phyloP scores from a whole-genome alignment of 1,140 invertebrate genomes.

The Calycopis cecrops region DNA sequence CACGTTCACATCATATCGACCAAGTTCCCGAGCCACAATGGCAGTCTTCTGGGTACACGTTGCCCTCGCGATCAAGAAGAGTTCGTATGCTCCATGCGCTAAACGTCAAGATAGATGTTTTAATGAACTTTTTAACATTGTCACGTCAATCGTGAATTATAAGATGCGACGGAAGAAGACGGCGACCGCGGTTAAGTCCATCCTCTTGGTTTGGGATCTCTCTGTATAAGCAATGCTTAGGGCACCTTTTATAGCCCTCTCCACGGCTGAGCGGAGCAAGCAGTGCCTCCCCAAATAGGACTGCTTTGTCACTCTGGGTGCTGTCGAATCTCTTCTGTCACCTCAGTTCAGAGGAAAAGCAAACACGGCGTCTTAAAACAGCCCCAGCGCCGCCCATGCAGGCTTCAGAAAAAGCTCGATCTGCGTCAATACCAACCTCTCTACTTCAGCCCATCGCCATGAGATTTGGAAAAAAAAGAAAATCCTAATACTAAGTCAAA shows the following conservation, averaged over 20 bases:
- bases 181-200: conserved; percentile 26
- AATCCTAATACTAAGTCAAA: no score
- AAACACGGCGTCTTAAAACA: conserved; percentile 19
- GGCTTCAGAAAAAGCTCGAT: conserved; percentile 28
- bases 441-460: no score
- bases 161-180: conserved; percentile 22
- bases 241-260: conserved; percentile 38
- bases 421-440: conserved; percentile 29
- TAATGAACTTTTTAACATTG: conserved; percentile 19
- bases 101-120: conserved; percentile 22
- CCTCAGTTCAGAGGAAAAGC: conserved; percentile 20
- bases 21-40: conserved; percentile 30
- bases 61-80: conserved; percentile 29
- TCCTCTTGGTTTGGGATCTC: conserved; percentile 8
- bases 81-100: conserved; percentile 33
- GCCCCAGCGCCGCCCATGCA: conserved; percentile 24
- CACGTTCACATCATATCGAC: conserved; percentile 26
- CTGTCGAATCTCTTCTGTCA: conserved; percentile 26
- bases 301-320: conserved; percentile 30
- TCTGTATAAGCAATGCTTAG: conserved; percentile 29
- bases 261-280: conserved; percentile 27
- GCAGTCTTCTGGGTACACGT: conserved; percentile 33
- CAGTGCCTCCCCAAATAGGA: conserved; percentile 32
- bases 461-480: no score
- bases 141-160: conserved; percentile 20